Evolutionary conservation across 1,140 invertebrate genomes (phyloP), one percentile per base, ranked within the genome.

Genomic region (Halictus rubicundus): DNA sequence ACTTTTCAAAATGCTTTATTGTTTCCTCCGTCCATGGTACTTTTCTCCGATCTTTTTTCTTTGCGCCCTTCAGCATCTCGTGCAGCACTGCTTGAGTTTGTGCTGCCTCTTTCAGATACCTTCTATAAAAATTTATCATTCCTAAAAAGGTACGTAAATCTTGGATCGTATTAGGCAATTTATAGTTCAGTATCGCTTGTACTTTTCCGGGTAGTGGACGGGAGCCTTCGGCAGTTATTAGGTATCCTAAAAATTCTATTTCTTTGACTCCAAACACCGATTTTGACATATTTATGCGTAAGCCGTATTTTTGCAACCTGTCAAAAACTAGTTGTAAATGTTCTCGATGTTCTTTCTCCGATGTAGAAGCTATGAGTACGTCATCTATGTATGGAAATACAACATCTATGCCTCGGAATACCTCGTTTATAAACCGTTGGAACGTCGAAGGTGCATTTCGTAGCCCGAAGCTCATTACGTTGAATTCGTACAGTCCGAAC

Each of bases 41-140:
- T 1, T 23, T 14, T 1, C 39, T 46, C 25, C 16, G 71, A 19
- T 73, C 70, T 7, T 25, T 7, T 10, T 73, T 80, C 7, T 25
- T 79, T 7, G 69, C 5, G 32, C 39, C 19, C 19, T 7, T 16
- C 21, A 60, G 39, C 0, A 32, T 39, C 0, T 49, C 54, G 6
- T 73, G 19, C 1, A 80, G 46, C 0, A 57, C 27, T 2, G 39
- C 63, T n/a, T 73, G 64, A 1, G 12, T 32, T 2, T 14, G 0
- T 1, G 64, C 69, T 4, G 49, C 61, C 1, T 73, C 25, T 7
- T 57, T 54, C 4, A 80, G 27, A 21, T 37, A 80, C 2, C 52
- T 27, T 0, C 46, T 12, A 14, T 80, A 74, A 23, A 68, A 73
- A n/a, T 80, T 80, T 0, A 74, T n/a, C n/a, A 80, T n/a, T 0